Evolutionary conservation across 2,888 invertebrate genomes (phyloP), one percentile per base, ranked within the genome.

Genomic region (Cephus rjabovi): DNA sequence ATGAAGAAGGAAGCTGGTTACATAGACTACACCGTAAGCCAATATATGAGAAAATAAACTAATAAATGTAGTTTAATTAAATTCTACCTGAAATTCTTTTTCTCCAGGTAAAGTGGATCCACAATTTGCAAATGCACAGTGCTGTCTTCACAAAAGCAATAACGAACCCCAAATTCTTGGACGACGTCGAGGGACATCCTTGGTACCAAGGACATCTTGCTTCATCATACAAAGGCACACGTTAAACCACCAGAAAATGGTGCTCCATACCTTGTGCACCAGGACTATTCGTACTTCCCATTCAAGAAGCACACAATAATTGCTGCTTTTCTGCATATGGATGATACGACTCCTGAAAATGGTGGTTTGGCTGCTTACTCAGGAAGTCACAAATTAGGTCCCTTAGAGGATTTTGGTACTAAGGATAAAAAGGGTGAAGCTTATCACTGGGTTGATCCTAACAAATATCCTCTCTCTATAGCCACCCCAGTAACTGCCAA

Each of bases 181-280:
- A 94, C 77, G 93, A 93, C 0, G 87, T 94, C 6, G 93, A 94
- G 79, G 79, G 93, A 93, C 79, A 80, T 94, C 4, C 93, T 94
- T 92, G 93, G 89, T 0, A 93, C 93, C 0, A 86, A 90, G 74
- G 93, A 94, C 85, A 93, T 94, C 69, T 86, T 93, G n/a, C 89
- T 94, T 33, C 94, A 94, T 86, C 94, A 94, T 87, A 94, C 94
- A 3, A 94, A 94, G 86, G 94, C 94, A 0, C 94, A 94, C 79
- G 89, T 92, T 56, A 94, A 94, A 81, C 94, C 94, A 0, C 94
- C 94, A 0, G 93, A 93, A 77, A 93, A 93, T 23, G 94, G 94
- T 1, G 93, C 94, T 1, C 93, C 94, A 0, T 94, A 93, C 83
- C 92, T 94, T 1, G 94, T 94, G 93, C 94, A 94, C 81, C 90